These are phyloP conservation scores for Struthidea cinerea DNA, from an alignment of 2,113 vertebrate species.

Conservation along the genomic window DNA sequence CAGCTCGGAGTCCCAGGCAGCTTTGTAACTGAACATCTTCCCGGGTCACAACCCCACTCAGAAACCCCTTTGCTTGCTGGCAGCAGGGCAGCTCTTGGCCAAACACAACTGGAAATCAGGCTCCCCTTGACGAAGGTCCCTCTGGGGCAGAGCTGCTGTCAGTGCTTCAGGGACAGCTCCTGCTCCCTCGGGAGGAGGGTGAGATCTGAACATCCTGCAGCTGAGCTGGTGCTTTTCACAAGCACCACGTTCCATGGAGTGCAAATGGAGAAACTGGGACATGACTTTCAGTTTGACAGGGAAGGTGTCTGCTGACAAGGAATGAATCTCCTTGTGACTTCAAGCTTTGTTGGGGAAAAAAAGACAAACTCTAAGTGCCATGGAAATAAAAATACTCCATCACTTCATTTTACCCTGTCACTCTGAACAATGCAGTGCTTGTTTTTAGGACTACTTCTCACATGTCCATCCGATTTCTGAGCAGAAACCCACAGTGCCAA, in stretches of 20 bases:
- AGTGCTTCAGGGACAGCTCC: background rate
- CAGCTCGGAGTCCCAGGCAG: background rate
- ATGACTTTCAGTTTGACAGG: background rate
- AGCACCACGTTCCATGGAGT: background rate
- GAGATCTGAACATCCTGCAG: background rate
- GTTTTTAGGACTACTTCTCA: background rate
- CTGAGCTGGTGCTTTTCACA: background rate
- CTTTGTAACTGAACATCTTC: background rate
- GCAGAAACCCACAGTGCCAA: background rate
- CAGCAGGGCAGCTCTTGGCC: background rate
- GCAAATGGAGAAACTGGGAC: background rate
- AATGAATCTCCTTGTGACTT: background rate
- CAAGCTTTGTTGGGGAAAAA: background rate
- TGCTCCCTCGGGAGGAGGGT: rapidly evolving
- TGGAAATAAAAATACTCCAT: background rate
- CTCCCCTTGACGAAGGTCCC: background rate
- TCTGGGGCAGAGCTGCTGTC: background rate
- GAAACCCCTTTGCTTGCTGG: background rate
- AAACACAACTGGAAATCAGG: background rate
- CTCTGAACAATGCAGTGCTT: background rate
- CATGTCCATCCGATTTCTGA: background rate
- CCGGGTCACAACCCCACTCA: background rate
- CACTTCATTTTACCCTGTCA: background rate
- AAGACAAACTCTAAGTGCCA: background rate
- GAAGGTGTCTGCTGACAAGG: background rate